Evolutionary conservation across 1,140 invertebrate species (phyloP).

Genomic region (Ceratina japonica): DNA sequence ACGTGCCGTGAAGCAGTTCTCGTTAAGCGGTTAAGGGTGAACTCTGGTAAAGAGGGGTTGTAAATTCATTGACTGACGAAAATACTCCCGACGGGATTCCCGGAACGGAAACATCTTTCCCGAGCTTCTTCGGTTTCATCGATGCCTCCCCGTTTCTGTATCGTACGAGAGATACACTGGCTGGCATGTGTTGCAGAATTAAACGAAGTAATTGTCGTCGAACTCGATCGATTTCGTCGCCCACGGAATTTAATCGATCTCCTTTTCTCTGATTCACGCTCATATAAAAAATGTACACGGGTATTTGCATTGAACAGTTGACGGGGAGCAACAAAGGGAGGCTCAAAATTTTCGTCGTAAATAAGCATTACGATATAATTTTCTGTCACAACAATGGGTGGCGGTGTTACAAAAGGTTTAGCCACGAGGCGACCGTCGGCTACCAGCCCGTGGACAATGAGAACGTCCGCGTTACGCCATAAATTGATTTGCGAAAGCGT

Average conservation of each 20-base stretch:
- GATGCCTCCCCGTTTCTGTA: background rate
- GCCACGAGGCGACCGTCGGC: conserved; percentile 67
- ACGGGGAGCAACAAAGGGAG: conserved; percentile 46
- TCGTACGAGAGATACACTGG: too few relatives aligned
- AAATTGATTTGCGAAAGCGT: conserved; percentile 80
- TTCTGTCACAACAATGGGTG: conserved; percentile 78
- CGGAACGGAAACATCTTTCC: conserved; percentile 61
- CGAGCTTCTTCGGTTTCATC: conserved; percentile 47
- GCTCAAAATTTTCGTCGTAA: conserved; percentile 60
- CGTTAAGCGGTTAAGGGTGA: conserved; percentile 73
- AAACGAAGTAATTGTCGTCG: background rate
- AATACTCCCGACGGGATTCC: conserved; percentile 69
- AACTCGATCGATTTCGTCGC: background rate
- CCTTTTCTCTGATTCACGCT: background rate
- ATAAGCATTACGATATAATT: conserved; percentile 76
- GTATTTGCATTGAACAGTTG: conserved; percentile 58
- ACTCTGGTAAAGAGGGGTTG: conserved; percentile 72
- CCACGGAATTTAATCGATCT: background rate
- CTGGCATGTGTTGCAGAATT: background rate
- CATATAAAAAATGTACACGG: conserved; percentile 22
- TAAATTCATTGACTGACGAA: conserved; percentile 79
- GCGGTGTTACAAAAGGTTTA: conserved; percentile 77
- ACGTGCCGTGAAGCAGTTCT: conserved; percentile 77
- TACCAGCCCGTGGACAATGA: conserved; percentile 72
- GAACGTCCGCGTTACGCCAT: conserved; percentile 74